phyloP scores from a whole-genome alignment of 1,140 invertebrate genomes.

The Drosophila lini region DNA sequence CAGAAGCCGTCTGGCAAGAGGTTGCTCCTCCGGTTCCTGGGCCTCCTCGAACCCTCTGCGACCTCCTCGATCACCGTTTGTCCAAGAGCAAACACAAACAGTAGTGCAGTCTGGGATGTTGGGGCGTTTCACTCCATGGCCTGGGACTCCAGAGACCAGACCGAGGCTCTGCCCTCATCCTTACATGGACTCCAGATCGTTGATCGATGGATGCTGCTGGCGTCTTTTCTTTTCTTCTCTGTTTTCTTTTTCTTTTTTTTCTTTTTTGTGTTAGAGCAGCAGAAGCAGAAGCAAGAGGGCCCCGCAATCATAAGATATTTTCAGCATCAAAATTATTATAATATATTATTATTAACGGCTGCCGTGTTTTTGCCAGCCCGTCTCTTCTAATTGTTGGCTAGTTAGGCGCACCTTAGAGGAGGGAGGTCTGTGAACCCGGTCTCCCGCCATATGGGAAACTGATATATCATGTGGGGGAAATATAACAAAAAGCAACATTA shows the following conservation, averaged over 20 bases:
- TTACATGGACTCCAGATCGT: slow-evolving; percentile 31
- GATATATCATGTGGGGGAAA: not conserved
- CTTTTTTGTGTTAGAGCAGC: slow-evolving; percentile 55
- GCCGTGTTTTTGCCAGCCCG: slow-evolving; percentile 54
- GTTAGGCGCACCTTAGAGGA: slow-evolving; percentile 29
- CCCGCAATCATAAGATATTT: slow-evolving; percentile 79
- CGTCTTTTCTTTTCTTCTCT: slow-evolving; percentile 51
- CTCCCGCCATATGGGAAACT: not conserved
- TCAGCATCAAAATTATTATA: slow-evolving; percentile 84
- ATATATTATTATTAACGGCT: slow-evolving; percentile 83
- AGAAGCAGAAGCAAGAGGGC: slow-evolving; percentile 25
- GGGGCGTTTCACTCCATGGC: slow-evolving; percentile 66
- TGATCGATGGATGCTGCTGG: slow-evolving; percentile 72
- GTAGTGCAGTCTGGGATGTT: slow-evolving; percentile 48
- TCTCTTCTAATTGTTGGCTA: slow-evolving; percentile 38
- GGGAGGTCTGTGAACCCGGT: slow-evolving; percentile 53
- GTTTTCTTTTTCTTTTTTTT: slow-evolving; percentile 21
- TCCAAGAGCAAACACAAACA: slow-evolving; percentile 38
- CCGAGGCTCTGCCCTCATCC: slow-evolving; percentile 23
- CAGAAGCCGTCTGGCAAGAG: slow-evolving; percentile 82
- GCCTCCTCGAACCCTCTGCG: not conserved
- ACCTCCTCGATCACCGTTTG: not conserved
- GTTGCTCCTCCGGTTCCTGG: slow-evolving; percentile 23
- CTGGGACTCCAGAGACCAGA: slow-evolving; percentile 30
- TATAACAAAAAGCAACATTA: slow-evolving; percentile 4